Evolutionary conservation across 2,797 vertebrate genomes (phyloP), one percentile per base, ranked within the genome.

Genomic region (Girardinus metallicus): DNA sequence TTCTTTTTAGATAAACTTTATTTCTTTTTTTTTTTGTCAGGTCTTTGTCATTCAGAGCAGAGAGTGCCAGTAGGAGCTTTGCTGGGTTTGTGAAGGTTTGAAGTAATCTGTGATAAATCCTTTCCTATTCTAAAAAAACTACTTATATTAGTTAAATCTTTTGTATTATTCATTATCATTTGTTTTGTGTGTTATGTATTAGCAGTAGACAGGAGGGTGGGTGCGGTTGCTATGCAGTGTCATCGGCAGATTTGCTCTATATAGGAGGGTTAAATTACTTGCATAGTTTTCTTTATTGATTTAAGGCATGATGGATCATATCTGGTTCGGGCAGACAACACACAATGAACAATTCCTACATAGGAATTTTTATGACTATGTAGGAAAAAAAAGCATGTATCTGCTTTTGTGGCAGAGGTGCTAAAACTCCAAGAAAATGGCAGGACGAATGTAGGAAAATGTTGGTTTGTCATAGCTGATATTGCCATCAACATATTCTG

Each of bases 251-350:
- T 43, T 70, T 70, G 39, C 23, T 70, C 4, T 43, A 21, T 43
- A 41, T 26, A 11, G 51, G 23, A 60, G 55, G 13, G n/a, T 7
- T 15, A 62, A 36, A 36, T 64, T 36, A 36, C 29, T 21, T 66
- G 34, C 34, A 64, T 23, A 68, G 64, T 39, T 68, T 41, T 68
- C 36, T 68, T 68, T 68, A 68, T 68, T n/a, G 12, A 71, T 16
- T 44, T 44, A 43, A 43, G 23, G 23, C 39, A 15, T 44, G 39
- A 16, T 43, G 23, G 26, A 15, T 71, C 41, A 71, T 71, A n/a
- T 44, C 36, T 41, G 10, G 34, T 41, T 68, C 64, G 10, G 51
- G 23, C 21, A 26, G 21, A 36, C 21, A 68, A 23, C 64, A 41
- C 64, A 26, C 23, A 68, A 41, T 39, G 4, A 23, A 12, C 64